Evolutionary conservation across 1,140 invertebrate species (phyloP), one percentile per base, ranked within the genome.

Genomic region (Bombus haemorrhoidalis): DNA sequence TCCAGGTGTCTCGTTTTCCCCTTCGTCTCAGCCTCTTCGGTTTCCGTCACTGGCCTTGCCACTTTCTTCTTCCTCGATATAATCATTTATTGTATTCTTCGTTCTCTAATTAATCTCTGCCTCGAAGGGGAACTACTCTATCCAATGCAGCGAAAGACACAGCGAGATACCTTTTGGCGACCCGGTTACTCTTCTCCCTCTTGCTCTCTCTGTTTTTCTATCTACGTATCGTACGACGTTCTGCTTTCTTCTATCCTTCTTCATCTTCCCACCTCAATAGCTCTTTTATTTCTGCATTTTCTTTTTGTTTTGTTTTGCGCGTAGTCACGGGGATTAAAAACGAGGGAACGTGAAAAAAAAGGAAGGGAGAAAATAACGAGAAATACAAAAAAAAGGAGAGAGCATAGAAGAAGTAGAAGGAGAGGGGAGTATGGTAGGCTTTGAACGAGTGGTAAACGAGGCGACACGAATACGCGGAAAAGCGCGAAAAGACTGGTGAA

Each of bases 81-180:
- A 93, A 92, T 91, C 86, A 92, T 94, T 92, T 90, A 91, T 91
- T 91, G 87, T 91, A 91, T 84, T 85, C 89, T 85, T 87, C 69
- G 73, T 83, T 82, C 81, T 91, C 89, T 89, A 92, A 91, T 92
- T 93, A 91, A 91, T 89, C 75, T 90, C 86, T 89, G 79, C 83
- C 85, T 87, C 77, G 66, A 71, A 84, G 85, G 85, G 82, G 64
- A 62, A 76, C 68, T 74, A 25, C 28, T 34, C 64, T 34, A 43
- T 81, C 82, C 72, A 53, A 32, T 53, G 53, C 64, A 6, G 12
- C 41, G 47, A 73, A 59, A 53, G 34, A 64, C 41, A 72, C 75
- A 72, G 77, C 80, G 78, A n/a, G 68, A 28, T 69, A 13, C 57
- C 62, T 81, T 72, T 37, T 22, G 68, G 47, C 64, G 22, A 57